Percentiles rank a stretch among this genome's conserved stretches.
Conservation (phyloP, 2,888 invertebrate genomes). For the Noctua fimbriata region DNA sequence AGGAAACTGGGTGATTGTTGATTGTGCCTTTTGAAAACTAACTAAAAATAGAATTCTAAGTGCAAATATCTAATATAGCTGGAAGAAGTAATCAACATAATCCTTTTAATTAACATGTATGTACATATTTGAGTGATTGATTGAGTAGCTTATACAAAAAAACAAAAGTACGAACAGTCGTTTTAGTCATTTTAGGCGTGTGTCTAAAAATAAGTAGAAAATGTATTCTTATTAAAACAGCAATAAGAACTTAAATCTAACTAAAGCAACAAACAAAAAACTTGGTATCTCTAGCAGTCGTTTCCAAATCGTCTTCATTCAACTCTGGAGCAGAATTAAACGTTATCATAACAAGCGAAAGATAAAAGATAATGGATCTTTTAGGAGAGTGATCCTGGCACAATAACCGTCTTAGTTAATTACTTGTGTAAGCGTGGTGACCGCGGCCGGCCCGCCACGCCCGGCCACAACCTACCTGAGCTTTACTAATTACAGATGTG, state of each 20-base stretch:
- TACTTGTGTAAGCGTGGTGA: not conserved
- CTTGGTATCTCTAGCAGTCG: not conserved
- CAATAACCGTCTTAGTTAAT: conserved; percentile 24
- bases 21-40: conserved; percentile 13
- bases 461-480: not conserved
- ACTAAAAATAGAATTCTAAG: not conserved
- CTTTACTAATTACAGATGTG: not conserved
- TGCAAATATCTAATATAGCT: not conserved
- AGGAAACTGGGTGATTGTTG: not conserved
- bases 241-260: not conserved
- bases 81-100: not conserved
- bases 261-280: conserved; percentile 1
- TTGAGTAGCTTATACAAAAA: not conserved
- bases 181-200: not conserved
- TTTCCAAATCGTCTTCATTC: not conserved
- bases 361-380: conserved; percentile 19
- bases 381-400: conserved; percentile 1
- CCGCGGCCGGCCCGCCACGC: not conserved
- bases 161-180: too few relatives aligned
- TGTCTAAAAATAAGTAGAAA: not conserved
- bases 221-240: not conserved
- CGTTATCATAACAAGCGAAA: conserved; percentile 14
- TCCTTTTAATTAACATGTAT: not conserved
- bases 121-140: not conserved
- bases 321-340: not conserved